These are phyloP conservation scores for Pachymerium ferrugineum DNA, from an alignment of 2,888 invertebrate species.

Conservation along the genomic window DNA sequence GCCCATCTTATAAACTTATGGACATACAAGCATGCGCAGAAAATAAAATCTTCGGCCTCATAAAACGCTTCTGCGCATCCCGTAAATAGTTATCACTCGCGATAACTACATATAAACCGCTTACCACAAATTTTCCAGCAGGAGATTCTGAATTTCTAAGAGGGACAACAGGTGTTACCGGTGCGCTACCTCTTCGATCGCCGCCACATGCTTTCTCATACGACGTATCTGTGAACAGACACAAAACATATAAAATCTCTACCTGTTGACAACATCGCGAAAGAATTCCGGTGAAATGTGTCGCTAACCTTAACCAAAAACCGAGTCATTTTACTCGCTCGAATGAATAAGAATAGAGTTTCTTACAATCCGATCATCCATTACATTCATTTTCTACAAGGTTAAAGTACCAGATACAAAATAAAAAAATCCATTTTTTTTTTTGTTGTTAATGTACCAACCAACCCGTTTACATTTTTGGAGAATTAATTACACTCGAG, in stretches of 20 bases:
- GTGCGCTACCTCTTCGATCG: conserved; percentile 56
- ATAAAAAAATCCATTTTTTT: no score
- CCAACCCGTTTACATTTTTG: no score
- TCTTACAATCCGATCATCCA: no score
- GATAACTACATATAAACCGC: conserved; percentile 41
- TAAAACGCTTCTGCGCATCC: neutral
- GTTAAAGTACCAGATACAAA: no score
- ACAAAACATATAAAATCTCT: no score
- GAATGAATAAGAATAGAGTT: no score
- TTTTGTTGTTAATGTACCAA: neutral
- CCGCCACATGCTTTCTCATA: conserved; percentile 76
- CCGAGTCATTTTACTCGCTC: no score
- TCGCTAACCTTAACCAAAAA: no score
- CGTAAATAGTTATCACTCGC: neutral
- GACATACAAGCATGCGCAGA: neutral
- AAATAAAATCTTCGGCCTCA: neutral
- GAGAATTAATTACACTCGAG: no score
- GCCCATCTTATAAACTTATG: no score
- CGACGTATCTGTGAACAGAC: conserved; percentile 70
- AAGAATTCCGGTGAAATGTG: no score
- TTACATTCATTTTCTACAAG: no score
- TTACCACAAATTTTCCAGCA: conserved; percentile 73
- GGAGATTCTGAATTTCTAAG: conserved; percentile 58
- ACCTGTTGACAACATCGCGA: neutral
- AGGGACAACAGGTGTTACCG: conserved; percentile 74